Conservation (phyloP, 1,140 invertebrate genomes). For the Leptoteleia sp. region DNA sequence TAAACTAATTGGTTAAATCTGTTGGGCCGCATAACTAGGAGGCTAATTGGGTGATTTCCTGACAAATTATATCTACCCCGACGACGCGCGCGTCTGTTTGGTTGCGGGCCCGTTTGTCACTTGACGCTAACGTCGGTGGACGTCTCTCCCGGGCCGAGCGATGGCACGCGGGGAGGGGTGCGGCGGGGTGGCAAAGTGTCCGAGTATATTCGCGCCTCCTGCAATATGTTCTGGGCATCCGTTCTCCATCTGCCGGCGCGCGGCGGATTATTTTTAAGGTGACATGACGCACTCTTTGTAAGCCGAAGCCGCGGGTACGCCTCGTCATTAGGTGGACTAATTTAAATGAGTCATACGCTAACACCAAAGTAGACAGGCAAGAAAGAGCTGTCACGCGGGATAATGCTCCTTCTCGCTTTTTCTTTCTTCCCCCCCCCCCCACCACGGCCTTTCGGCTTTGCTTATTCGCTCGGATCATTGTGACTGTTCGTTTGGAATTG, state of each 20-base stretch:
- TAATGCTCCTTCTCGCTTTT: conserved; percentile 42
- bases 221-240: conserved; percentile 66
- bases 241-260: conserved; percentile 58
- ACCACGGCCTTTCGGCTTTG: conserved; percentile 1
- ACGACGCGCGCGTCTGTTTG: conserved; percentile 79
- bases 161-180: conserved; percentile 44
- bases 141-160: conserved; percentile 23
- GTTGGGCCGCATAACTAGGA: conserved; percentile 81
- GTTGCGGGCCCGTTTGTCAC: conserved; percentile 80
- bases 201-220: conserved; percentile 72
- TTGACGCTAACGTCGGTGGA: conserved; percentile 75
- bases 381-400: conserved; percentile 50
- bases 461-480: conserved; percentile 9
- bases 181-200: conserved; percentile 60
- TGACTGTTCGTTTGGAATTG: conserved; percentile 26
- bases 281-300: conserved; percentile 64
- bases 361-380: conserved; percentile 49
- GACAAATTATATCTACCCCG: conserved; percentile 81
- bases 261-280: conserved; percentile 68
- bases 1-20: conserved; percentile 82
- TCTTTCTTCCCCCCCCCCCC: conserved; percentile 8
- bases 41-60: conserved; percentile 82
- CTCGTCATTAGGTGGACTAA: conserved; percentile 67
- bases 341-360: conserved; percentile 65
- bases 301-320: conserved; percentile 56